Evolutionary conservation across 2,797 vertebrate genomes (phyloP), one percentile per base, ranked within the genome.

Genomic region (Nannoperca australis): DNA sequence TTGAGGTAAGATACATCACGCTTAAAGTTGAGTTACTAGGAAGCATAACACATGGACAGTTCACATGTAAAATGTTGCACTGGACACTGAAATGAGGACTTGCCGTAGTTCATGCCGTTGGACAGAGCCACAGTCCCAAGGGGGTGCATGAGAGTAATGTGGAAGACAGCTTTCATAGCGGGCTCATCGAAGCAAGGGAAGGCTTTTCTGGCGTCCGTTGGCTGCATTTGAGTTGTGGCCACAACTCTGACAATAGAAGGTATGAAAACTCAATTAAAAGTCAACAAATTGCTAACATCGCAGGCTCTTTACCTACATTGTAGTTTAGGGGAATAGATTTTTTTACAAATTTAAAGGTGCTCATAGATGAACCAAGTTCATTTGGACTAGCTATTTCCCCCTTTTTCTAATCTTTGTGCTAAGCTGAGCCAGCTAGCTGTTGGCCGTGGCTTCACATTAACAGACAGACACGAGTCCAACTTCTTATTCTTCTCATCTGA

Each of bases 141-240:
- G 0, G 91, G 91, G 82, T 98, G 86, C 59, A 96, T 85, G 56
- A 99, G 85, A 0, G 95, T 97, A 79, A 99, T 94, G 5, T 92
- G 63, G 79, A 99, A 99, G 2, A 14, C 68, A 1, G 98, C 97
- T 91, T 99, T 99, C 97, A 98, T 96, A 38, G 96, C 97, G 0
- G 97, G 98, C 89, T 99, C 98, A 0, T 99, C 97, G 0, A 99
- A 99, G 93, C 98, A 99, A 0, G 97, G 98, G 82, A 99, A 99
- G 1, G 97, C 96, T 74, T 98, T 99, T 79, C 98, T 95, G 8
- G 97, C 97, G 0, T 98, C 94, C 0, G 97, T 78, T 0, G 97
- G 85, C 88, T 98, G 94, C 98, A 99, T 98, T 88, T 99, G 97
- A 0, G 97, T 98, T 0, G 97, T 97, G 76, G 97, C 97, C 77